phyloP scores from a whole-genome alignment of 2,888 invertebrate species.

The Melieria crassipennis region DNA sequence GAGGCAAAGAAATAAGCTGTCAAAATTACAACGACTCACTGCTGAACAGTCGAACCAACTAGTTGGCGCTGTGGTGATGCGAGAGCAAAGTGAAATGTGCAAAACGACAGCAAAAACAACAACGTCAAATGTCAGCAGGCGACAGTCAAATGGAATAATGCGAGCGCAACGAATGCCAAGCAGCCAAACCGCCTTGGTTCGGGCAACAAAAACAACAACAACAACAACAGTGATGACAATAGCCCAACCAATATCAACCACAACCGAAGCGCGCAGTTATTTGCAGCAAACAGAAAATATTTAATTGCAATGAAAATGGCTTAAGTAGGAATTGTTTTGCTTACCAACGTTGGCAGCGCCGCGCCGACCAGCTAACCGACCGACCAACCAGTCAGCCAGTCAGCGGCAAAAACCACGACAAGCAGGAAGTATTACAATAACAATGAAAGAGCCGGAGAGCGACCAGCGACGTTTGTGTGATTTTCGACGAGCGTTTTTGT shows the following conservation, averaged over 20 bases:
- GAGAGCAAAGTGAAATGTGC: too few relatives aligned
- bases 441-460: neutral
- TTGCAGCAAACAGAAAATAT: neutral
- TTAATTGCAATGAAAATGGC: conserved; percentile 23
- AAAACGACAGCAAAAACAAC: too few relatives aligned
- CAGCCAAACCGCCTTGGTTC: neutral
- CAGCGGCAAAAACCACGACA: too few relatives aligned
- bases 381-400: too few relatives aligned
- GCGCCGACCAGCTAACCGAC: too few relatives aligned
- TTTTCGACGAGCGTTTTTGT: neutral
- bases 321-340: conserved; percentile 2
- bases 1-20: too few relatives aligned
- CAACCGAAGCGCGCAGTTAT: too few relatives aligned
- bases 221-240: conserved; percentile 8
- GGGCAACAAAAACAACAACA: neutral
- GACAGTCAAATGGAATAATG: too few relatives aligned
- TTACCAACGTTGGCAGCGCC: neutral
- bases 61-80: too few relatives aligned
- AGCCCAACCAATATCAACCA: neutral
- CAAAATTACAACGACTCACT: too few relatives aligned
- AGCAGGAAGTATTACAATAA: neutral
- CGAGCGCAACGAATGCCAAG: neutral
- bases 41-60: too few relatives aligned
- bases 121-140: too few relatives aligned
- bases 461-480: neutral